Percentiles rank a stretch among this genome's conserved stretches.
Conservation (phyloP, 2,888 invertebrate genomes). For the Elegia similella region DNA sequence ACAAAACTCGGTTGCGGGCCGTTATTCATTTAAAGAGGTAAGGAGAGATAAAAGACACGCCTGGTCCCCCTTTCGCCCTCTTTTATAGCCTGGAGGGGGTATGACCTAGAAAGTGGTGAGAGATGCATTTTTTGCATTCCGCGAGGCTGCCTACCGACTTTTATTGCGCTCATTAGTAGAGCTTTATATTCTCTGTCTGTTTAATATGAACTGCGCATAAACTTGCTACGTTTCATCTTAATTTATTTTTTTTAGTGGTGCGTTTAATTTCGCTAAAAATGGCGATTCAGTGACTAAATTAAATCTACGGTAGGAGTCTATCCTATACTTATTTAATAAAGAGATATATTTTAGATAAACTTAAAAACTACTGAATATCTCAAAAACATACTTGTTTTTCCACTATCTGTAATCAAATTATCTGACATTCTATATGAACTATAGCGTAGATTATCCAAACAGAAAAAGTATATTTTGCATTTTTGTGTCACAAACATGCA, state of each 20-base stretch:
- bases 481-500: no score
- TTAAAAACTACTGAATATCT: no score
- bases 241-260: conserved; percentile 2
- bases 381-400: no score
- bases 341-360: no score
- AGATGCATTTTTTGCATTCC: conserved; percentile 51
- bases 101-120: conserved; percentile 51
- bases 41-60: conserved; percentile 43
- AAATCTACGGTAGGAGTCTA: no score
- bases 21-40: conserved; percentile 45
- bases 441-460: no score
- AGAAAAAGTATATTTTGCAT: no score
- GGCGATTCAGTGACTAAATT: no score
- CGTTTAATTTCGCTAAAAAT: no score
- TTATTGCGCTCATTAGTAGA: conserved; percentile 57
- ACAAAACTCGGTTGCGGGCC: conserved; percentile 34
- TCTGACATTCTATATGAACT: no score
- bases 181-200: conserved; percentile 36
- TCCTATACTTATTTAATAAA: no score
- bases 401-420: no score
- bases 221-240: conserved; percentile 22
- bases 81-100: conserved; percentile 20
- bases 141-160: conserved; percentile 33
- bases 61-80: conserved; percentile 20
- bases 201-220: conserved; percentile 35